Base-by-base conservation (phyloP, 2,888 invertebrate genomes). In the Polymixis flavicincta region DNA sequence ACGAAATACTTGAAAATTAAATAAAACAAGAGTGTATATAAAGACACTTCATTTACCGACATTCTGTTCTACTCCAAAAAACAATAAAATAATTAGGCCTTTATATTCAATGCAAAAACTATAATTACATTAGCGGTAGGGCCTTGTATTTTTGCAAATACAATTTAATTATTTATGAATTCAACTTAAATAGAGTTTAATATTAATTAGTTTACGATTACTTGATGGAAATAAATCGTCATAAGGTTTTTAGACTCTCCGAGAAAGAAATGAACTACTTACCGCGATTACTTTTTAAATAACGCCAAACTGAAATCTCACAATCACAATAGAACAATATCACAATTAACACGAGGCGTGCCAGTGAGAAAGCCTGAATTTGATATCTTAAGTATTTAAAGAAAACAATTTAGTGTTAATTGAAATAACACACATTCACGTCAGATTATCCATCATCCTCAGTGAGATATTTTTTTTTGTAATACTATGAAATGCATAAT, bases 131-230 rank as follows among this genome's bases (percentile, higher is more conserved):
- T 14, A 76, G 17, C 5, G 22, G 17, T 45, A 57, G 50, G 17
- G 45, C 66, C 28, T 65, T 76, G 48, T 19, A 37, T n/a, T 66
- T 66, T 42, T 66, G n/a, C 48, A 55, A 65, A 55, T 19, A 48
- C 0, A 32, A 48, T 48, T 28, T 11, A 22, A 25, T 17, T 52
- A 52, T 50, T 28, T 28, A 50, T 42, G 14, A 73, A n/a, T 32
- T 45, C 8, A 1, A 22, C 9, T 61, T 37, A 7, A 52, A n/a
- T 32, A 32, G 1, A 66, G 0, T 9, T 45, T 45, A 66, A 25
- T 37, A 65, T 13, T 17, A 45, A 19, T 67, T 48, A 48, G 32
- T 14, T 22, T 28, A 28, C 17, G 6, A 25, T 25, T 37, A 66
- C 25, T 32, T 66, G 32, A 48, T 8, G 32, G n/a, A 32, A 64